Base-by-base conservation (phyloP, 2,888 invertebrate species). In the Tridacna gigas region DNA sequence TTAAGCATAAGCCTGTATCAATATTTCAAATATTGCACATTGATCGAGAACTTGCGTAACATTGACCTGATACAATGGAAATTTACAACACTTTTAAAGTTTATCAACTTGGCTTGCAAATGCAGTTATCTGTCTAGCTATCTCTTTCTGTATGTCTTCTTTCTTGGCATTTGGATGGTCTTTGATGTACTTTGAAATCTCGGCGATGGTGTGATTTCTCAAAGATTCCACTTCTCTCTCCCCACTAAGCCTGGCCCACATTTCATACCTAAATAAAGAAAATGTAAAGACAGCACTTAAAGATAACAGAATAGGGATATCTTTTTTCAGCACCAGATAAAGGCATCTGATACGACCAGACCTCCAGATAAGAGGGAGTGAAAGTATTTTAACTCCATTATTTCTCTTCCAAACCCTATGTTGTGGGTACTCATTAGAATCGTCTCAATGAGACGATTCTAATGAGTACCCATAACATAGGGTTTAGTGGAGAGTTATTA, bases 101-200 rank as follows among this genome's bases (percentile, higher is more conserved):
- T 86, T 83, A n/a, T 92, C 91, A n/a, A 93, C 84, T 83, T 86
- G 86, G 47, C 87, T 79, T n/a, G 91, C 88, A 88, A 93, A 93
- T 18, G 79, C 79, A 56, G 83, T 77, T 45, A 93, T 92, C 51
- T 91, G 91, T 75, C 90, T 91, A 45, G 88, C 83, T 56, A 93
- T 82, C 79, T 91, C 92, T 66, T 89, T 90, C 45, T 83, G 78
- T n/a, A 92, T 69, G 56, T 93, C 91, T 75, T 91, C 91, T 74
- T 91, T 90, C 22, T 90, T 86, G 20, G 92, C 92, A 26, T 90
- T 91, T 20, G 93, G 93, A 73, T 93, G 82, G 28, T 91, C 91
- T 75, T 92, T 91, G 13, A 93, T 86, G 84, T 89, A 93, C 82
- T 92, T 90, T 11, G 89, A 88, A 69, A 93, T 93, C 4, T 83